Evolutionary conservation across 2,797 vertebrate species (phyloP), one percentile per base, ranked within the genome.

Genomic region (Sylvia borin): DNA sequence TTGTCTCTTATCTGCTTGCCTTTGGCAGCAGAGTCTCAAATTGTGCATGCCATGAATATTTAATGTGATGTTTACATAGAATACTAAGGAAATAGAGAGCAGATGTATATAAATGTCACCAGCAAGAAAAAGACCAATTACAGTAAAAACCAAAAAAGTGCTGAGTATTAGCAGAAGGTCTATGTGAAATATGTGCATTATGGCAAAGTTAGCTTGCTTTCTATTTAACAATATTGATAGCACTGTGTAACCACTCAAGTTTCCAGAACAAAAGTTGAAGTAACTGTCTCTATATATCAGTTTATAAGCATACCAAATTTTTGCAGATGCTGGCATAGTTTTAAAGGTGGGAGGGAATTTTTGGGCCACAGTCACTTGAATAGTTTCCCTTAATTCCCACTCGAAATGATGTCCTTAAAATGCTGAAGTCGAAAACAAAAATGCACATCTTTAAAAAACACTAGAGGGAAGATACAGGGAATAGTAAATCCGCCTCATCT

Each of bases 41-140:
- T 91, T 93, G 45, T 96, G 83, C 92, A 94, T 73, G 55, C 36
- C 68, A 96, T 95, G 94, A 85, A 97, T 98, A 97, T 97, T 97
- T 97, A 95, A 96, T 95, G 78, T 92, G 84, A 21, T 95, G 82
- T 95, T 96, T 97, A 95, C 84, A 50, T 50, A 96, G 89, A 96
- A 87, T 95, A 94, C 93, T 96, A 95, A 97, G 57, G 64, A 96
- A 96, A 96, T 85, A 92, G 76, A 89, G 62, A 88, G 38, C 85
- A 95, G 85, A 73, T 92, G 90, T 92, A 83, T 89, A 90, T 92
- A 95, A 95, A 96, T 95, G 77, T 90, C 66, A 94, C 64, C n/a
- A 93, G 3, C 31, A 90, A 91, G 62, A 94, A 93, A 58, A 65
- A 38, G 18, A 88, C 51, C 77, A n/a, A 93, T 94, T 95, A 97